Evolutionary conservation across 2,888 invertebrate genomes (phyloP), one percentile per base, ranked within the genome.

Genomic region (Harpalus rubripes): DNA sequence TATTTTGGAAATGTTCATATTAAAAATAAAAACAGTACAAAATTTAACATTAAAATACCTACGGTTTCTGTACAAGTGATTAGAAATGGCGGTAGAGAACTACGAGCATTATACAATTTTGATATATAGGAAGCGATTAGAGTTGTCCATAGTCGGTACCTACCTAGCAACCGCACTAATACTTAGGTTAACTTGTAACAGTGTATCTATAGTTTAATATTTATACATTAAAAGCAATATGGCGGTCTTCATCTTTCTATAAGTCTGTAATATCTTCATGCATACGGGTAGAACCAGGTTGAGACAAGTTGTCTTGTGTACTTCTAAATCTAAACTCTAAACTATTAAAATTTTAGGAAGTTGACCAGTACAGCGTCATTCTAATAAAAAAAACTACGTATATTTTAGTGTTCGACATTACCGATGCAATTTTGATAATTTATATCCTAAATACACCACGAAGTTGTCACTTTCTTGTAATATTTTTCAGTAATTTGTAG

Each of bases 241-340:
- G 80, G 61, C 80, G 80, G 80, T 80, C 80, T 80, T 80, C 80
- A 78, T 61, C 61, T 41, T 63, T 80, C 61, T 80, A 80, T 80
- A 80, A 80, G 79, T 80, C 79, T 80, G 79, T 80, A 80, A 61
- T 80, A 39, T 80, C 63, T 80, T 78, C 78, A 78, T 78, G 78
- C 78, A 78, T 80, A 80, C 80, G 80, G 80, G 80, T 80, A 63
- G 80, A 80, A 61, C 61, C 61, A 61, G 16, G 61, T 61, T 39
- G 61, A 61, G 22, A 41, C 80, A 16, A 32, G 61, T 39, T 32
- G 59, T 61, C 61, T 79, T 79, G 76, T 52, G 76, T 52, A 78
- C 18, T 78, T 78, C 32, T 78, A 32, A 76, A 76, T 52, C 41
- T 76, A 76, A 58, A 58, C 5, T 52, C 41, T 76, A 76, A 58